Conservation (phyloP, 2,888 invertebrate genomes). For the Drepanosiphum platanoidis region DNA sequence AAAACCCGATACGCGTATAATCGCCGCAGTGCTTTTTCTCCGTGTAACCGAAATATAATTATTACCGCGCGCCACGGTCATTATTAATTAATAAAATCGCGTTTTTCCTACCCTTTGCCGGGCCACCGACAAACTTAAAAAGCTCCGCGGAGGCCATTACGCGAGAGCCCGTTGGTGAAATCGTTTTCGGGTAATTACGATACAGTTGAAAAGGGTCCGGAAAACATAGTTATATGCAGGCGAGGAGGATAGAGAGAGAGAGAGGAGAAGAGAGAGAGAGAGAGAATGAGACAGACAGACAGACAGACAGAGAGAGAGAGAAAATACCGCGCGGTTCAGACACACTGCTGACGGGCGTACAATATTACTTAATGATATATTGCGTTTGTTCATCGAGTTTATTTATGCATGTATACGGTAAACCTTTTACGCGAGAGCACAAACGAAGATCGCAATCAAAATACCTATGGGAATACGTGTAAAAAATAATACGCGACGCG, state of each 20-base stretch:
- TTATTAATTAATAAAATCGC: constrained; percentile 58
- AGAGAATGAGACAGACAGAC: not conserved
- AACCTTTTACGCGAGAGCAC: constrained; percentile 29
- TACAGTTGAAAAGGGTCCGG: constrained; percentile 46
- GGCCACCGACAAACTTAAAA: constrained; percentile 43
- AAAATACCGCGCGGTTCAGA: constrained; percentile 29
- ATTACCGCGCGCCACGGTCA: constrained; percentile 39
- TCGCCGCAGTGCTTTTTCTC: not conserved
- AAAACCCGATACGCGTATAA: not conserved
- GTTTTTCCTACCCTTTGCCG: constrained; percentile 24
- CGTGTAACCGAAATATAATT: constrained; percentile 48
- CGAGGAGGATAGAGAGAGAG: not conserved
- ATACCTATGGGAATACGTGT: constrained; percentile 19
- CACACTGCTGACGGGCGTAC: constrained; percentile 38
- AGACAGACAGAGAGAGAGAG: constrained; percentile 5
- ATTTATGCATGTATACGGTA: constrained; percentile 35
- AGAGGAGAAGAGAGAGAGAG: not conserved
- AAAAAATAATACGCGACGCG: not conserved
- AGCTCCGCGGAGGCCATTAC: constrained; percentile 47
- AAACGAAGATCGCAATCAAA: constrained; percentile 24
- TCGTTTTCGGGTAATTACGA: constrained; percentile 58
- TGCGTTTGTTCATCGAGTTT: constrained; percentile 40
- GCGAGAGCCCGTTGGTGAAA: constrained; percentile 18
- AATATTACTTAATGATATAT: constrained; percentile 51
- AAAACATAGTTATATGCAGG: constrained; percentile 38